Evolutionary conservation across 2,888 invertebrate species (phyloP), one percentile per base, ranked within the genome.

Genomic region (Coenonympha arcania): DNA sequence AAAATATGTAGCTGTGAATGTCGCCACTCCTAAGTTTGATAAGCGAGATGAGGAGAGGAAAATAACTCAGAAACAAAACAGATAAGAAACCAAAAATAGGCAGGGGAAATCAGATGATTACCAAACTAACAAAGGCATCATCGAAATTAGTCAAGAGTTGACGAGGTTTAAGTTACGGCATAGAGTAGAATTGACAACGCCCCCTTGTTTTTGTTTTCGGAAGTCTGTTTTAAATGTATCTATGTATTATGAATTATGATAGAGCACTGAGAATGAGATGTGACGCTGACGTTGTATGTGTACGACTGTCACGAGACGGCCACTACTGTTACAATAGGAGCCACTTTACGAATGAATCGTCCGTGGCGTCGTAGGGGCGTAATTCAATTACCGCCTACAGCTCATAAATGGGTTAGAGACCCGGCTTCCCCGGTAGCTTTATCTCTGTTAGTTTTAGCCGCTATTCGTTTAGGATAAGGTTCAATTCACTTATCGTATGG

Each of bases 381-480:
- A 67, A 68, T 67, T 64, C 63, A 63, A 68, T 68, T 67, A 66
- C 60, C 61, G 58, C 65, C 64, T 61, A 61, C 61, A 48, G 52
- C 58, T 56, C 60, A 64, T 67, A 68, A 66, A 68, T 65, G 66
- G 68, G 68, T 68, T 68, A 68, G 60, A 61, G 60, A 65, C 67
- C 63, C 60, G 65, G 64, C 64, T 64, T 65, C 62, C 57, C 59
- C 57, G 26, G 37, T 28, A 44, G 37, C 33, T 24, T 43, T 33
- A 48, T 34, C 15, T 33, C 34, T 5, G 20, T 30, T 28, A 41
- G 18, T 41, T 41, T 30, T 28, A 30, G 28, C 19, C 30, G 9
- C 28, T 41, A 41, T 41, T 41, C 6, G 8, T 18, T 11, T 19
- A 6, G 6, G 2, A 52, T 57, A 51, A 37, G 43, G 55, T 51